phyloP scores from a whole-genome alignment of 2,888 invertebrate species.

The Auanema sp. region DNA sequence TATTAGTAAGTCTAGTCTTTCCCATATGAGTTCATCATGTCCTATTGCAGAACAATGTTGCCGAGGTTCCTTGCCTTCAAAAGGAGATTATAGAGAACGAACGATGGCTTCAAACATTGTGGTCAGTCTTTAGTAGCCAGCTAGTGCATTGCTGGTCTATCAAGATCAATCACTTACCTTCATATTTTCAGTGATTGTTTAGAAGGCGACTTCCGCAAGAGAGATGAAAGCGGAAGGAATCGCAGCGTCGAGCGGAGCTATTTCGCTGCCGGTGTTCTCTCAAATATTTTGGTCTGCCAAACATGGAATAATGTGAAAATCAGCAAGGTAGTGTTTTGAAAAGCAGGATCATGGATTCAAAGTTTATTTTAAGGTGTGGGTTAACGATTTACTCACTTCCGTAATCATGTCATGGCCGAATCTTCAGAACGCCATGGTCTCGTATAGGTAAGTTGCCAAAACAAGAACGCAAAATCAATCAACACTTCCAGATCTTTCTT shows the following conservation, averaged over 20 bases:
- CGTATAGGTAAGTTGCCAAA: slow-evolving; percentile 65
- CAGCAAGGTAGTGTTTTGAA: background rate
- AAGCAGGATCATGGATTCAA: slow-evolving; percentile 74
- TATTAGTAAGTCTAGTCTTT: slow-evolving; percentile 67
- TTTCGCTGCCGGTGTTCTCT: slow-evolving; percentile 69
- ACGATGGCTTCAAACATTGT: slow-evolving; percentile 67
- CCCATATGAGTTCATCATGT: background rate
- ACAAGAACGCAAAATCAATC: background rate
- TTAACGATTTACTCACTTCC: slow-evolving; percentile 28
- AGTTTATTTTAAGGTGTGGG: slow-evolving; percentile 69
- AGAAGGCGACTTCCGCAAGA: slow-evolving; percentile 28
- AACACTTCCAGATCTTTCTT: slow-evolving; percentile 70
- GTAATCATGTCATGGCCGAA: slow-evolving; percentile 72
- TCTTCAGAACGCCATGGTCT: slow-evolving; percentile 78
- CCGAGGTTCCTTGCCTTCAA: slow-evolving; percentile 73
- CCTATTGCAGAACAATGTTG: slow-evolving; percentile 74
- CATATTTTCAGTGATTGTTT: slow-evolving; percentile 36
- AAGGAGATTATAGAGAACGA: slow-evolving; percentile 69
- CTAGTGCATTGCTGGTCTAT: background rate
- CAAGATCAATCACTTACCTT: too few species aligned
- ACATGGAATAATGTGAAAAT: slow-evolving; percentile 1
- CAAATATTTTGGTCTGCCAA: slow-evolving; percentile 31
- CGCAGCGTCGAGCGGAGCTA: slow-evolving; percentile 74
- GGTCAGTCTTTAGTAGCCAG: slow-evolving; percentile 25
- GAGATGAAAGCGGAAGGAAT: slow-evolving; percentile 32